Evolutionary conservation across 23 tunicate genomes (phyloP).

Genomic region (Phallusia fumigata): DNA sequence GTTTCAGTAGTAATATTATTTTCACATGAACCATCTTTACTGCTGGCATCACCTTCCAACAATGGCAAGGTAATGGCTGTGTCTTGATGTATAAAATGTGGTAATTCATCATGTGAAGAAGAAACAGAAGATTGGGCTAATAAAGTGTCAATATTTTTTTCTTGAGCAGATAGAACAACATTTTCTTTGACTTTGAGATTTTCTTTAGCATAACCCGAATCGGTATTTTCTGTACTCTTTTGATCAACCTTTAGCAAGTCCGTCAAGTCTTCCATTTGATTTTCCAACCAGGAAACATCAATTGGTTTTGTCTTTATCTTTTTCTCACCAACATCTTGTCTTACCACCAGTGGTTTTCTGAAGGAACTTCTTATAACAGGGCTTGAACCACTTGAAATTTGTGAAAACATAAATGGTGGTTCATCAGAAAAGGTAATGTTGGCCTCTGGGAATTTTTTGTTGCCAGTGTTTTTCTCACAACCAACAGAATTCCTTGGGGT

Average conservation of each 20-base stretch:
- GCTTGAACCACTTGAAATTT: background rate
- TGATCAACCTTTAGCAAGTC: background rate
- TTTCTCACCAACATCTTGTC: background rate
- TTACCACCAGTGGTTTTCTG: background rate
- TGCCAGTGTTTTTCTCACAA: background rate
- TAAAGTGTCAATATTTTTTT: too few relatives aligned
- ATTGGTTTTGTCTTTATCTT: background rate
- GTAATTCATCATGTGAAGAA: too few relatives aligned
- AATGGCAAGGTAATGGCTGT: too few relatives aligned
- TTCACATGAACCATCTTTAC: too few relatives aligned
- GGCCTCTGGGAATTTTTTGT: background rate
- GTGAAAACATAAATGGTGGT: background rate
- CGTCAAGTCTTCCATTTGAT: constrained; percentile 29
- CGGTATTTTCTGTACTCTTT: background rate
- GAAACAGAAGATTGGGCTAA: too few relatives aligned
- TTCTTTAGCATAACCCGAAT: too few relatives aligned
- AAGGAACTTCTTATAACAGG: background rate
- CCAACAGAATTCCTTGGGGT: too few relatives aligned
- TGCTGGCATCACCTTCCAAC: too few relatives aligned
- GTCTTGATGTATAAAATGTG: too few relatives aligned
- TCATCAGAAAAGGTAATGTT: background rate
- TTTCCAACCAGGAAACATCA: background rate
- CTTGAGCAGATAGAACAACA: too few relatives aligned
- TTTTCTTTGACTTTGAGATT: too few relatives aligned
- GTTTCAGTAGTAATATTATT: background rate